phyloP scores from a whole-genome alignment of 2,797 vertebrate genomes.

The Neoniphon sammara region DNA sequence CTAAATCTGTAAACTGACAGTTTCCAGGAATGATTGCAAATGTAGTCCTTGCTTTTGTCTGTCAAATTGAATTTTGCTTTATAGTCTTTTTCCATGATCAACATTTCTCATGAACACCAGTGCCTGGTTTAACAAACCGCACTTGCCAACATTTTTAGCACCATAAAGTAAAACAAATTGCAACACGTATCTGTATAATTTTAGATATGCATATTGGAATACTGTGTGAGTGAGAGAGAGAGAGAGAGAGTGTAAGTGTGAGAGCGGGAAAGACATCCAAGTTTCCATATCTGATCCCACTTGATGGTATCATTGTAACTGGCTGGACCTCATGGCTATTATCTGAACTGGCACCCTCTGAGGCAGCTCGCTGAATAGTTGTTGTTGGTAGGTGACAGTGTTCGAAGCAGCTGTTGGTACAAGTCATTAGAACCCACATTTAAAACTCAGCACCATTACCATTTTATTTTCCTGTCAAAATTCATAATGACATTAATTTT shows the following conservation, averaged over 20 bases:
- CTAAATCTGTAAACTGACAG: conserved; percentile 2
- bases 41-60: conserved; percentile 11
- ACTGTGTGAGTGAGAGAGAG: conserved; percentile 2
- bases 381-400: conserved; percentile 13
- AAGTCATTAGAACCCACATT: conserved; percentile 66
- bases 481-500: conserved; percentile 77
- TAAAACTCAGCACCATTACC: conserved; percentile 66
- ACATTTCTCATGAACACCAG: conserved; percentile 23
- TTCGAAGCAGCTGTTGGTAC: conserved; percentile 53
- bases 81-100: conserved; percentile 22
- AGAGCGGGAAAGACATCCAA: conserved; percentile 30
- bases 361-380: conserved; percentile 38
- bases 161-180: conserved; percentile 36
- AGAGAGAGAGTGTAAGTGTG: conserved; percentile 12
- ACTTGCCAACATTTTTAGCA: conserved; percentile 13
- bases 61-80: conserved; percentile 29
- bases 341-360: conserved; percentile 61
- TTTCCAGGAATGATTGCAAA: conserved; percentile 24
- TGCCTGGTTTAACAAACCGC: conserved; percentile 13
- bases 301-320: conserved; percentile 67
- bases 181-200: conserved; percentile 17
- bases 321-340: conserved; percentile 61
- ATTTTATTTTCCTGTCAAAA: conserved; percentile 75
- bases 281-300: conserved; percentile 47
- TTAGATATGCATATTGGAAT: conserved; percentile 29